phyloP scores from a whole-genome alignment of 2,113 vertebrate species.

The Oncorhynchus nerka region DNA sequence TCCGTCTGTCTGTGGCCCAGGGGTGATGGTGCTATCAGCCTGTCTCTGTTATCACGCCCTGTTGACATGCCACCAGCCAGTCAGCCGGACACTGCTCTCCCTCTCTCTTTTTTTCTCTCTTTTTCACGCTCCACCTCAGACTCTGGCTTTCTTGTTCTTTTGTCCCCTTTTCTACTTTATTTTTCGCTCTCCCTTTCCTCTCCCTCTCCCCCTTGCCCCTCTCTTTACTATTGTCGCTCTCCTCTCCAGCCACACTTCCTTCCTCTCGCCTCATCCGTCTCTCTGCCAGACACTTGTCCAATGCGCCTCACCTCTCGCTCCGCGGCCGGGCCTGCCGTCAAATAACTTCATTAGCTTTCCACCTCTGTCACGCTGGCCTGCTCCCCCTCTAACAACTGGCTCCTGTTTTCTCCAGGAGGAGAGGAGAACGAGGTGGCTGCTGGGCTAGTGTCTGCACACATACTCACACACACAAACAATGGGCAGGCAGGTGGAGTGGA shows the following conservation, averaged over 20 bases:
- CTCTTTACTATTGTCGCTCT: background rate
- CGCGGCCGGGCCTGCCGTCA: conserved; percentile 70
- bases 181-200: background rate
- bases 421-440: background rate
- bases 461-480: no score
- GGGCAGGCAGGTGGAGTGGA: background rate
- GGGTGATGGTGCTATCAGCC: conserved; percentile 62
- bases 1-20: conserved; percentile 36
- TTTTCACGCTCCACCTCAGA: background rate
- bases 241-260: background rate
- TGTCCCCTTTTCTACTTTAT: background rate
- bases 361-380: conserved; percentile 75
- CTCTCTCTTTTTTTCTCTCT: background rate
- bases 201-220: background rate
- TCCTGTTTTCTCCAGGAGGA: conserved; percentile 56
- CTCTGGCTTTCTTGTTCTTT: no score
- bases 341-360: conserved; percentile 81
- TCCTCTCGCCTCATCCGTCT: conserved; percentile 69
- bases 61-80: conserved; percentile 63
- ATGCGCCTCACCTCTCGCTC: conserved; percentile 74
- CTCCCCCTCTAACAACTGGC: conserved; percentile 73
- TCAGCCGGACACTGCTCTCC: background rate
- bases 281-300: conserved; percentile 73
- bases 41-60: conserved; percentile 63
- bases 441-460: background rate